phyloP scores from a whole-genome alignment of 2,888 invertebrate genomes.

The Oscheius onirici region DNA sequence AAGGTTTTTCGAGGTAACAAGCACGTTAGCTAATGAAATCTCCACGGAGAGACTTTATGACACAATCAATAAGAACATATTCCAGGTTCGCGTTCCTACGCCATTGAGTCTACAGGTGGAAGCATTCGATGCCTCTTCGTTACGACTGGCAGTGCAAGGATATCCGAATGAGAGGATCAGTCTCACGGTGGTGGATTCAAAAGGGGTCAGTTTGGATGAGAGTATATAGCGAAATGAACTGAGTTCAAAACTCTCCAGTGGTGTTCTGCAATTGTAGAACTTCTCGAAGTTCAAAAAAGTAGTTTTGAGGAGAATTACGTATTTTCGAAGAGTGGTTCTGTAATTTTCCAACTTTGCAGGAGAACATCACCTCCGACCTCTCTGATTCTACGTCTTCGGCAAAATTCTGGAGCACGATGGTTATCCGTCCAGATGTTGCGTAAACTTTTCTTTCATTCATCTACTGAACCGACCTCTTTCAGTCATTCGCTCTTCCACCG shows the following conservation, averaged over 20 bases:
- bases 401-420: slow-evolving; percentile 7
- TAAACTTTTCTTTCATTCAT: neutral
- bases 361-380: neutral
- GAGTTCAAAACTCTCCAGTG: too few species aligned
- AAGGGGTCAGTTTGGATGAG: neutral
- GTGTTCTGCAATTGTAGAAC: too few species aligned
- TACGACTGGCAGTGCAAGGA: slow-evolving; percentile 8
- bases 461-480: neutral
- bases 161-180: slow-evolving; percentile 16
- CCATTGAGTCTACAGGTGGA: slow-evolving; percentile 1
- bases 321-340: too few species aligned
- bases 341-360: neutral
- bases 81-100: slow-evolving; percentile 15
- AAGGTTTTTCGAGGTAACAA: neutral
- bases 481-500: slow-evolving; percentile 32
- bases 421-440: slow-evolving; percentile 12
- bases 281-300: too few species aligned
- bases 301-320: too few species aligned
- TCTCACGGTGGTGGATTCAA: neutral
- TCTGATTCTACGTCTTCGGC: neutral
- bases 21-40: neutral
- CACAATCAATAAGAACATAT: too few species aligned
- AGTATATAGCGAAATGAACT: too few species aligned
- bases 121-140: neutral
- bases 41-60: neutral